Evolutionary conservation across 2,113 vertebrate species (phyloP), one percentile per base, ranked within the genome.

Genomic region (Myotis lucifugus): DNA sequence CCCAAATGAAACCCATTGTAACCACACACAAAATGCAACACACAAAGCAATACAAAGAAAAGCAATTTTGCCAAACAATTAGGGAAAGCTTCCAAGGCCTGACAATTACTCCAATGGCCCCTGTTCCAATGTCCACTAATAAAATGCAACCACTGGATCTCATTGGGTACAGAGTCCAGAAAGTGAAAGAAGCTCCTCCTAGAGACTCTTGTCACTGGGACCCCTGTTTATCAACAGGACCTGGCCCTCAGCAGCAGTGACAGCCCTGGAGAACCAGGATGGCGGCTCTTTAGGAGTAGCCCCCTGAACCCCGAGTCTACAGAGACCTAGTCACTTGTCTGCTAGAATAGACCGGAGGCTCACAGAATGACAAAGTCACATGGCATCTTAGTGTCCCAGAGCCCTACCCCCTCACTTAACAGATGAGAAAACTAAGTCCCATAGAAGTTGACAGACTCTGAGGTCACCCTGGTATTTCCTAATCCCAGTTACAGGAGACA

Each of bases 41-140:
- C 23, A 61, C 59, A 61, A 61, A 61, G 59, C 59, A 61, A 61
- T 61, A 27, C 59, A 61, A 61, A 86, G 59, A 85, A 93, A 94
- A 91, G 78, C 72, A 87, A 89, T 76, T 93, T 64, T 79, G 23
- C 32, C 85, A 78, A 95, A 92, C 76, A 85, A 88, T 88, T 56
- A 81, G 48, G 21, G 42, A 85, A 72, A 69, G 18, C 48, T 59
- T 96, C 56, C 67, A 1, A 4, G 46, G 27, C 23, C 92, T 83
- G 23, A 48, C 61, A 70, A 40, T 66, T 50, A 91, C 73, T 92
- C 88, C 72, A 70, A 6, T 23, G 72, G 42, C 17, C 19, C 77
- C 73, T 85, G 6, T n/a, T 90, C 85, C 77, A 76, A 5, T 40
- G 23, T 34, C 23, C 77, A 40, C 56, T 88, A 50, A 56, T 54